Conservation (phyloP, 2,113 vertebrate genomes). For the Onychorhynchus coronatus region DNA sequence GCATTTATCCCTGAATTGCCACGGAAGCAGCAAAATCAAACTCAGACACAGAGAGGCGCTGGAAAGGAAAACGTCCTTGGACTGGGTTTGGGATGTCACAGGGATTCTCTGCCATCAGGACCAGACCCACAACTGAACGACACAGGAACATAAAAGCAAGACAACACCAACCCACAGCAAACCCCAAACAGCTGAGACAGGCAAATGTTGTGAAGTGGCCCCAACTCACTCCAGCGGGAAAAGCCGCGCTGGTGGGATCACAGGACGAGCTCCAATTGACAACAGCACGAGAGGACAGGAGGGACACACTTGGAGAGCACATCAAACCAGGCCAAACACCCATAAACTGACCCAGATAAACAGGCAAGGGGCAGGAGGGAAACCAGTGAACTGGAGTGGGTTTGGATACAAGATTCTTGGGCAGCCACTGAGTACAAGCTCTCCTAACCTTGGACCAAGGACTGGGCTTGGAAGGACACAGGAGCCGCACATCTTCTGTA, state of each 20-base stretch:
- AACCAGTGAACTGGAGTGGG: background rate
- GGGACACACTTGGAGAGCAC: background rate
- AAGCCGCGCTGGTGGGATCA: background rate
- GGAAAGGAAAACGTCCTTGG: background rate
- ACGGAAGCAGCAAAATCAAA: background rate
- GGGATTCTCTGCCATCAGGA: background rate
- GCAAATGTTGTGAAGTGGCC: rapidly evolving
- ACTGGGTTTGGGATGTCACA: background rate
- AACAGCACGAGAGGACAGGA: background rate
- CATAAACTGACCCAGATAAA: background rate
- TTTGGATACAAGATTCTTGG: background rate
- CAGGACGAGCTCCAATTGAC: background rate
- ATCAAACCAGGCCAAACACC: background rate
- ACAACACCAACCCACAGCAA: background rate
- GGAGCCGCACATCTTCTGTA: background rate
- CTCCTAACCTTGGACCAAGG: constrained; percentile 52
- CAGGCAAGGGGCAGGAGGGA: background rate
- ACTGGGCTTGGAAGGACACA: constrained; percentile 36
- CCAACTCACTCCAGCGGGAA: rapidly evolving
- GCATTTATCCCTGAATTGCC: background rate
- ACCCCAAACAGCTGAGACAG: background rate
- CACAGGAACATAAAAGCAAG: background rate
- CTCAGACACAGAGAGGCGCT: rapidly evolving
- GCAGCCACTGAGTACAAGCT: constrained; percentile 7
- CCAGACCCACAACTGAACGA: background rate